Base-by-base conservation (phyloP, 2,113 vertebrate species). In the Bos indicus region DNA sequence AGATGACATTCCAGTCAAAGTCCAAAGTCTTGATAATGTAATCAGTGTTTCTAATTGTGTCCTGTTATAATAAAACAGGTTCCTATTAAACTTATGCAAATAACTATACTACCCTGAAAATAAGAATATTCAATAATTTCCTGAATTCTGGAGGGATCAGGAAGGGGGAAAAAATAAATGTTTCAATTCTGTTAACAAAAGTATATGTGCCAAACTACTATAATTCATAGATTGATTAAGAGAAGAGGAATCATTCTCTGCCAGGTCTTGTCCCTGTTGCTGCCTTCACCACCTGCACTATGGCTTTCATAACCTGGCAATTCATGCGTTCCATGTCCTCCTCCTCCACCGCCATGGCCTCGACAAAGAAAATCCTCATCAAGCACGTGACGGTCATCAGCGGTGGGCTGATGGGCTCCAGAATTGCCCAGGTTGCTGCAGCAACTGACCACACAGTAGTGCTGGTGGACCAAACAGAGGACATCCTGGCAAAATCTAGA, bases 371-470 rank as follows among this genome's bases (percentile, higher is more conserved):
- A 52, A 98, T 99, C 92, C 21, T 98, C 30, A 98, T 99, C 36
- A 99, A 99, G 86, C 99, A 99, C 33, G 98, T 99, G 7, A 99
- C 99, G 0, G 98, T 99, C 77, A 99, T 99, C 98, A 99, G 99
- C 54, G 99, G 99, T 0, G 99, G 99, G 64, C 99, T 99, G 51
- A 99, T 99, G 99, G 99, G 99, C 0, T 98, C 99, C 5, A 99
- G 99, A 4, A 99, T 99, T 14, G 99, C 99, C 1, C 99, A 99
- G 99, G 99, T 99, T 52, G 99, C 99, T 95, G 99, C 99, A 89
- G 96, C 99, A 15, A 99, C 99, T n/a, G 99, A 99, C 87, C 99
- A 99, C 98, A 98, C 99, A 0, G 99, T 99, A 67, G 99, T 99
- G 6, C 98, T 99, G 96, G 99, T 99, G 98, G 99, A 99, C 98